A percentile compares a stretch with the other conserved stretches of the same genome.
These are phyloP conservation scores for Apus apus DNA, from an alignment of 2,113 vertebrate species.

Conservation along the genomic window DNA sequence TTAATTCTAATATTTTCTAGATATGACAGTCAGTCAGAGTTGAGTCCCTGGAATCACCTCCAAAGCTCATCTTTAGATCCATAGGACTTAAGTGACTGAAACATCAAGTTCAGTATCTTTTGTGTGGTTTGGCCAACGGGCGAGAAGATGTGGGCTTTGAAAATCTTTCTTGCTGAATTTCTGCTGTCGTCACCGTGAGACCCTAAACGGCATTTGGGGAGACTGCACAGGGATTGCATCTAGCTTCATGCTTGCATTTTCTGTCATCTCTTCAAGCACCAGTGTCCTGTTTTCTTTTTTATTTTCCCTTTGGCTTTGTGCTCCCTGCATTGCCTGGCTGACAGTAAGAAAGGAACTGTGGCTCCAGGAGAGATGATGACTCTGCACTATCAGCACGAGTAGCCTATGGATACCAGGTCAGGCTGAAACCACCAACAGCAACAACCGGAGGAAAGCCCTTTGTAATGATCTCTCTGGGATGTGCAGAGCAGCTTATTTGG, in stretches of 20 bases:
- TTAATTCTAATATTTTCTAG: not conserved
- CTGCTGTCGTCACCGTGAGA: not conserved
- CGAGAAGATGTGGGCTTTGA: accelerated
- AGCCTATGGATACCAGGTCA: not conserved
- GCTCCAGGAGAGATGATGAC: not conserved
- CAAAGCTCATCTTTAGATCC: not conserved
- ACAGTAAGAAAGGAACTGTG: not conserved
- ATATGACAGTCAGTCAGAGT: not conserved
- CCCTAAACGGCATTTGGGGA: not conserved
- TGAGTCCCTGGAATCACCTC: not conserved
- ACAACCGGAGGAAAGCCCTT: not conserved
- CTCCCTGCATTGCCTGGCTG: not conserved
- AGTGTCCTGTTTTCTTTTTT: not conserved
- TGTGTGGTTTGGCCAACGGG: accelerated
- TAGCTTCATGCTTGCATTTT: not conserved
- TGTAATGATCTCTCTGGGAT: not conserved
- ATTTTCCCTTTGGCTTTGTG: not conserved
- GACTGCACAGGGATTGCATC: not conserved
- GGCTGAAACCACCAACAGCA: not conserved
- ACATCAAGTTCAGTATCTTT: accelerated
- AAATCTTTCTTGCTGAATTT: not conserved
- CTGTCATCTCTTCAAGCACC: not conserved
- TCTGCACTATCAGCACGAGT: not conserved
- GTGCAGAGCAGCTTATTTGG: not conserved
- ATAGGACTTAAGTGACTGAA: not conserved